Evolutionary conservation across 2,113 vertebrate species (phyloP), one percentile per base, ranked within the genome.

Genomic region (Promerops cafer): DNA sequence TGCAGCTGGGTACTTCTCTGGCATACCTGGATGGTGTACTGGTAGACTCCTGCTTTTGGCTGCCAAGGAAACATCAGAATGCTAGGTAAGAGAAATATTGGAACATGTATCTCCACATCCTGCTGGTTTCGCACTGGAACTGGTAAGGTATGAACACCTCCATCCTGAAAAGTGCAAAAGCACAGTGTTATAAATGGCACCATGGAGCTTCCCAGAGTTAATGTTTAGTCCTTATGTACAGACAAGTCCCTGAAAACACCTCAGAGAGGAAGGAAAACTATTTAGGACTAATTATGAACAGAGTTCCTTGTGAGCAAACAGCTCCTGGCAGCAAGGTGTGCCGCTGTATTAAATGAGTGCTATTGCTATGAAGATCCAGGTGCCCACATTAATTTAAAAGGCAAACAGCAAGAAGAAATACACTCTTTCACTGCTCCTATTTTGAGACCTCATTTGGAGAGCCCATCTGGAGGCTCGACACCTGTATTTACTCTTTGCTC

Each of bases 41-140:
- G 99, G 97, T 99, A 99, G 19, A 98, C 97, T 78, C 98, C 99
- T 13, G 98, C 97, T 96, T 98, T 98, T 17, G 99, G 98, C 95
- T 99, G 99, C 99, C 99, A 99, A n/a, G 99, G 99, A 97, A 99
- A 99, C 0, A 98, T 99, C 92, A 99, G 97, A 96, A 99, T 98
- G 92, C 97, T 98, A 19, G 99, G 99, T 35, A 94, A 96, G 33
- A 99, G 98, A 31, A 99, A 95, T 93, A 99, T 99, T 21, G 99
- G 99, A 63, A 98, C 87, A 69, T 99, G 98, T 87, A 99, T 99
- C 96, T 99, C 99, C 31, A 99, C 98, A 60, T 99, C 99, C 97
- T 99, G 99, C 92, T 99, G 98, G 95, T 98, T 99, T 96, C 94
- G 96, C 75, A 99, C 98, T 3, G 99, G 98, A 80, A 98, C 98